phyloP scores from a whole-genome alignment of 1,140 invertebrate genomes.

The Bactericera cockerelli region DNA sequence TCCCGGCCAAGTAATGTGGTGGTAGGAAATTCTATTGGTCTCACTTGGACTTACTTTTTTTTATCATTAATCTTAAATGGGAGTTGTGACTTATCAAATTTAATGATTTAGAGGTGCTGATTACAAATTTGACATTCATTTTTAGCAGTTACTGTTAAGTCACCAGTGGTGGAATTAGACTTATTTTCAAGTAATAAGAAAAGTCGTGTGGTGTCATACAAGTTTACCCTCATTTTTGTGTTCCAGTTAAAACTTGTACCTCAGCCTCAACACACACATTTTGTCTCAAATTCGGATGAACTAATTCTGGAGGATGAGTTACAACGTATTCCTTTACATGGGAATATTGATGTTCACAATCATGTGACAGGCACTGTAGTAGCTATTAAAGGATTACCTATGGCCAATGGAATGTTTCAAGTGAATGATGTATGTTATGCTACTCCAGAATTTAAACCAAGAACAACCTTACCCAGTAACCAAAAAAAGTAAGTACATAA shows the following conservation, averaged over 20 bases:
- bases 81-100: too few relatives aligned
- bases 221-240: slow-evolving; percentile 8
- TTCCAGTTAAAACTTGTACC: slow-evolving; percentile 54
- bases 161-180: too few relatives aligned
- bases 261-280: slow-evolving; percentile 44
- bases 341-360: slow-evolving; percentile 37
- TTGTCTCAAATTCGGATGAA: slow-evolving; percentile 46
- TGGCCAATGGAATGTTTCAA: slow-evolving; percentile 49
- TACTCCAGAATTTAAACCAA: slow-evolving; percentile 26
- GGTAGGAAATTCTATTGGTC: too few relatives aligned
- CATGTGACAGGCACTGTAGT: slow-evolving; percentile 57
- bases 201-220: too few relatives aligned
- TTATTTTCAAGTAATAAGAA: too few relatives aligned
- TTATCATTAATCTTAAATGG: too few relatives aligned
- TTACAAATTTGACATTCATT: too few relatives aligned
- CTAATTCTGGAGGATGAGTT: slow-evolving; percentile 83
- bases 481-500: slow-evolving; percentile 15
- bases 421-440: slow-evolving; percentile 61
- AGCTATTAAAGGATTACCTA: slow-evolving; percentile 22
- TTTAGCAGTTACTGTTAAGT: too few relatives aligned
- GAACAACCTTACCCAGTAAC: slow-evolving; percentile 4
- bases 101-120: too few relatives aligned
- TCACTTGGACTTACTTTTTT: too few relatives aligned
- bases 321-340: slow-evolving; percentile 61
- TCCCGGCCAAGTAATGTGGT: too few relatives aligned